Base-by-base conservation (phyloP, 2,888 invertebrate genomes). In the Perithous albicinctus region DNA sequence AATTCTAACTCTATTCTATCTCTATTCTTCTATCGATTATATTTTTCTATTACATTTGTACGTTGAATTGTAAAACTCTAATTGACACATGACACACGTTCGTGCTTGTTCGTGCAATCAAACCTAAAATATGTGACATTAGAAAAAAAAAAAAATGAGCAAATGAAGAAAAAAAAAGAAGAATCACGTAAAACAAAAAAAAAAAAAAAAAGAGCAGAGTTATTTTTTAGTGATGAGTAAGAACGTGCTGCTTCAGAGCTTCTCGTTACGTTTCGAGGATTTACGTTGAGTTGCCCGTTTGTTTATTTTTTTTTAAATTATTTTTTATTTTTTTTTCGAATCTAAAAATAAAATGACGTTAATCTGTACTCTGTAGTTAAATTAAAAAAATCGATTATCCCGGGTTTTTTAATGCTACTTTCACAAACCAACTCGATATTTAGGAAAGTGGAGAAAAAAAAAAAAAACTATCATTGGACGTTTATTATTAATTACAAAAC, bases 31-130 rank as follows among this genome's bases (percentile, higher is more conserved):
- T 92, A 92, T 91, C 90, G 87, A 92, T 92, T 92, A 92, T 92
- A 92, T 92, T 92, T 92, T 92, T 92, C 92, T 92, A 92, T 92
- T 92, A 91, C 89, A 92, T 92, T 92, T 92, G 92, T 92, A 92
- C 91, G 92, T 92, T 92, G 89, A 91, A 92, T 92, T 92, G 88
- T 92, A 91, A 59, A 90, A 90, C 90, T 90, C 88, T 90, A 91
- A 90, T 88, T 88, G 90, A 92, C 89, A n/a, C n/a, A n/a, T n/a
- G 87, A 89, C 87, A 82, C 86, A 82, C 80, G 75, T 79, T 78
- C 35, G 79, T 83, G 83, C 84, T 85, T 83, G 85, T 83, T 83
- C 81, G 80, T 84, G 78, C 64, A 78, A 79, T 76, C 74, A 84
- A 85, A 81, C 69, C 54, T 73, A 67, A 74, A 51, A 78, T 43